A percentile compares a stretch with the other conserved stretches of the same genome.
phyloP scores from a whole-genome alignment of 1,140 invertebrate species.

The Drosophila nigromelanica region DNA sequence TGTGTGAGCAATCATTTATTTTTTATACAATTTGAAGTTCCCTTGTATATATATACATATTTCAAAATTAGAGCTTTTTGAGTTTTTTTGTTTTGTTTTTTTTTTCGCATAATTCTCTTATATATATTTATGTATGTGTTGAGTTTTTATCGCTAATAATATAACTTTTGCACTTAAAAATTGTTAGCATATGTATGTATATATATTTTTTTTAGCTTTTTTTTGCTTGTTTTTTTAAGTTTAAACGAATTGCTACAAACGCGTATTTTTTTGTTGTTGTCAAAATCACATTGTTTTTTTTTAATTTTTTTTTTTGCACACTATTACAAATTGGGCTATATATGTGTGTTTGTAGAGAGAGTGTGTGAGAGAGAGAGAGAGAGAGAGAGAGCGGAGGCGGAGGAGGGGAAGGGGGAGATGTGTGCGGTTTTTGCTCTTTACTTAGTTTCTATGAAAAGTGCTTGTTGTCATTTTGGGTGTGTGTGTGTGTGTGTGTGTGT shows the following conservation, averaged over 20 bases:
- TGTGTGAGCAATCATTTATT: conserved; percentile 31
- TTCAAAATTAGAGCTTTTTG: conserved; percentile 38
- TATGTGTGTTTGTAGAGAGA: conserved; percentile 1
- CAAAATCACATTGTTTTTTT: conserved; percentile 51
- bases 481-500: conserved; percentile 1
- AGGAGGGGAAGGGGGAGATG: neutral
- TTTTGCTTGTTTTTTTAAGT: conserved; percentile 43
- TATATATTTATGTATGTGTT: conserved; percentile 28
- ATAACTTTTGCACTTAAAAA: conserved; percentile 79
- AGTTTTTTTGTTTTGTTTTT: conserved; percentile 26
- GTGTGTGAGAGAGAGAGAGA: neutral
- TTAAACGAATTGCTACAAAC: conserved; percentile 53
- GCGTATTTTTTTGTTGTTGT: conserved; percentile 28
- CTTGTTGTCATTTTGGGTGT: neutral
- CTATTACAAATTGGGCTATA: conserved; percentile 20
- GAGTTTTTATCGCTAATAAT: conserved; percentile 65
- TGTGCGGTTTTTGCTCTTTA: conserved; percentile 14
- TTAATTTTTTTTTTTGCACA: conserved; percentile 46
- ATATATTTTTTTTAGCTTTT: conserved; percentile 29
- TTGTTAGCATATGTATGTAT: conserved; percentile 36
- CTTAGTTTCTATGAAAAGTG: neutral
- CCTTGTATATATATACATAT: conserved; percentile 55
- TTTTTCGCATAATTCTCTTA: conserved; percentile 40
- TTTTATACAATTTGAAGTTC: conserved; percentile 46
- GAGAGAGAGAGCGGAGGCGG: neutral